Base-by-base conservation (phyloP, 2,113 vertebrate genomes). In the Furnarius figulus region DNA sequence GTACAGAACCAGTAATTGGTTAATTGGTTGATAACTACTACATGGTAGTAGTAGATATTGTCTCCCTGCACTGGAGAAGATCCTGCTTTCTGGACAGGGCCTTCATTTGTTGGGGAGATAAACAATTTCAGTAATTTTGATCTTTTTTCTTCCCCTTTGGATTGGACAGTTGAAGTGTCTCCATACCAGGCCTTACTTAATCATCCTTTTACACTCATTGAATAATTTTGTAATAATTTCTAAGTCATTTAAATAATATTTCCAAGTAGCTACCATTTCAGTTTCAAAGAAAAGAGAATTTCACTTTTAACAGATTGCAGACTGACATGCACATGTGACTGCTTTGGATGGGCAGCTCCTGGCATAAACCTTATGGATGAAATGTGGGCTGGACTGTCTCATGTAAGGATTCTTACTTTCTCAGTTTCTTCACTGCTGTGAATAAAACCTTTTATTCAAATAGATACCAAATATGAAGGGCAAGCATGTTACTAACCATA, bases 91-190 rank as follows among this genome's bases (percentile, higher is more conserved):
- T 56, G 37, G 20, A 20, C 30, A 89, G 14, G 2, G 4, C 18
- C 13, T 63, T 27, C 1, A 3, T 58, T 72, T 33, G 0, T 12
- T 5, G 1, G 10, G 18, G 5, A 70, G 7, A 3, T 65, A 24
- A 87, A 49, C 8, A 52, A 27, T 52, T 59, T 10, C 11, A 55
- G 8, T 23, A 0, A 33, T 67, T 63, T 44, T 53, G 8, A 44
- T 44, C 50, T 76, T 70, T 8, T 63, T 74, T 82, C 21, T 85
- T 78, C 8, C 27, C 14, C 15, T 77, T 81, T 47, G 39, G 28
- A 30, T 6, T 47, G 13, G 16, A 55, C 5, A 56, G 52, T 42
- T 58, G 25, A 82, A 35, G 14, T 59, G 18, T 19, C 8, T 82
- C 33, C 10, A 6, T 44, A 63, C 35, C 16, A 87, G 5, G 35